Evolutionary conservation across 2,797 vertebrate species (phyloP).

Genomic region (Sibirionetta formosa): DNA sequence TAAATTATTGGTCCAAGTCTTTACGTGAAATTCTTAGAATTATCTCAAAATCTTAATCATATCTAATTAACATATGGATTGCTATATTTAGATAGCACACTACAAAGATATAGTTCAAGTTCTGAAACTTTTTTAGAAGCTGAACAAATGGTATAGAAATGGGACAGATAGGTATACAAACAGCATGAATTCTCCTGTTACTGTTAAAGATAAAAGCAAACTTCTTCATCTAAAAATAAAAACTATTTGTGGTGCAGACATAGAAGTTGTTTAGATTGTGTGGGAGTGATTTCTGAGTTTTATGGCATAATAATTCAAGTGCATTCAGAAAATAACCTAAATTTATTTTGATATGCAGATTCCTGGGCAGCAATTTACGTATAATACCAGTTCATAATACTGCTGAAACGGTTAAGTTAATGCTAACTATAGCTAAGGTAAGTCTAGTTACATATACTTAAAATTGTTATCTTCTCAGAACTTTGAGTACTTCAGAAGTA

Average conservation of each 20-base stretch:
- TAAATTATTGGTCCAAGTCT: background rate
- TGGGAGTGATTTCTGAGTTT: background rate
- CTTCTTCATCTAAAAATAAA: background rate
- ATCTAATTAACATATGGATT: background rate
- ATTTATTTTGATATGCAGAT: constrained; percentile 81
- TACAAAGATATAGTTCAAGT: background rate
- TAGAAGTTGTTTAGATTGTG: background rate
- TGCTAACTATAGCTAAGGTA: constrained; percentile 94
- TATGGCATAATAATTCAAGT: background rate
- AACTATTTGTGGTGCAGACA: background rate
- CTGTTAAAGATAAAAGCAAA: background rate
- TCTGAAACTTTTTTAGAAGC: constrained; percentile 13
- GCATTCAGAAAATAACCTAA: background rate
- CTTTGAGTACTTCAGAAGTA: background rate
- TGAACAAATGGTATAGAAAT: background rate
- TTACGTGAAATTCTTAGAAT: background rate
- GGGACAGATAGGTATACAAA: constrained; percentile 20
- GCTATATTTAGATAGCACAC: background rate
- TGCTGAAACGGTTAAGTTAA: constrained; percentile 87
- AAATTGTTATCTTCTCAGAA: background rate
- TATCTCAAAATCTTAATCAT: background rate
- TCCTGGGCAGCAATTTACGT: constrained; percentile 90
- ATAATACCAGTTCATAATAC: constrained; percentile 90
- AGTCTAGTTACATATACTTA: constrained; percentile 30
- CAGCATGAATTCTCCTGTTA: background rate